Evolutionary conservation across 2,888 invertebrate genomes (phyloP).

Genomic region (Tenthredo scrophulariae): DNA sequence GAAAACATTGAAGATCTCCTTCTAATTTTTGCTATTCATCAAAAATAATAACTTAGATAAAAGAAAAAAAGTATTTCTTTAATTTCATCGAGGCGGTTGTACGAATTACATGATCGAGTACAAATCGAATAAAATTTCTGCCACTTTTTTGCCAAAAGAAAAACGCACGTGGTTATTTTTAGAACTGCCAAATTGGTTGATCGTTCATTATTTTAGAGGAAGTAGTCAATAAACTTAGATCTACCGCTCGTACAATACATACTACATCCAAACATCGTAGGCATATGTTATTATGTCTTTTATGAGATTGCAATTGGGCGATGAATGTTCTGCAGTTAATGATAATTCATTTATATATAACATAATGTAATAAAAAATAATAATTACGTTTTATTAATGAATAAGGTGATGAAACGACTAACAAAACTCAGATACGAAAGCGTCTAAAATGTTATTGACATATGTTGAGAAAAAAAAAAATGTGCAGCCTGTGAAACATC

Average conservation of each 20-base stretch:
- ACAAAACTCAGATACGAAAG: not conserved
- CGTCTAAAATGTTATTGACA: not conserved
- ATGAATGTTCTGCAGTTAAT: not conserved
- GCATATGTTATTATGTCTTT: not conserved
- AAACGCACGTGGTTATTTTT: not conserved
- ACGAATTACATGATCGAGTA: not conserved
- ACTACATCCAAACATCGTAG: not conserved
- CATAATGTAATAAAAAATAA: not conserved
- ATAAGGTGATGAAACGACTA: not conserved
- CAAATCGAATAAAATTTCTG: not conserved
- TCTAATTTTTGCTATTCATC: not conserved
- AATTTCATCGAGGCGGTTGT: not conserved
- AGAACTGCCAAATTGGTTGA: conserved; percentile 8
- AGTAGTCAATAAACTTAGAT: conserved; percentile 12
- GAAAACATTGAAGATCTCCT: not conserved
- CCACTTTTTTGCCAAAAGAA: not conserved
- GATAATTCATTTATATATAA: not conserved
- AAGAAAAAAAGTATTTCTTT: not conserved
- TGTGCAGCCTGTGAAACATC: not conserved
- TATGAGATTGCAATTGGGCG: not conserved
- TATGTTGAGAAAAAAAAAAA: not conserved
- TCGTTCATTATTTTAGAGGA: not conserved
- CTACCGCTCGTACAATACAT: not conserved
- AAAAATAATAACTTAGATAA: not conserved
- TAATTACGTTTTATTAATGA: not conserved